Conservation (phyloP, 1,140 invertebrate genomes). For the Bombus terrestris region DNA sequence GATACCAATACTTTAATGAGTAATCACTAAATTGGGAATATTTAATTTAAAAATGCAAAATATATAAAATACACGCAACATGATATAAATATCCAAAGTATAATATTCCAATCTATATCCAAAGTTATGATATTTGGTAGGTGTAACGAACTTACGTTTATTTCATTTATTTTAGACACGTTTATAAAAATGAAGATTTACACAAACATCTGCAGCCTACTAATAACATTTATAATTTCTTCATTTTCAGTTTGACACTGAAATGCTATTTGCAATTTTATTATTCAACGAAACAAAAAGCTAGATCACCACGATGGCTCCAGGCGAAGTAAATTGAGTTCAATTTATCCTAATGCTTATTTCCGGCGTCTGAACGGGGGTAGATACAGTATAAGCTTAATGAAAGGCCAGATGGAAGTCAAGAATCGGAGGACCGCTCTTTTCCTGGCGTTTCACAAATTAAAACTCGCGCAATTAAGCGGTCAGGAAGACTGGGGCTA, state of each 20-base stretch:
- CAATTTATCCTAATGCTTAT: constrained; percentile 53
- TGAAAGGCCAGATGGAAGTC: constrained; percentile 51
- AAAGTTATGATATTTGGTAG: background rate
- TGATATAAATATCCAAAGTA: background rate
- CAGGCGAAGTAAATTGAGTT: constrained; percentile 22
- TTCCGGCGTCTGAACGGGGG: constrained; percentile 25
- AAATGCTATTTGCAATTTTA: background rate
- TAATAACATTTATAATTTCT: no score
- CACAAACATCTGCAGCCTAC: no score
- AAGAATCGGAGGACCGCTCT: constrained; percentile 41
- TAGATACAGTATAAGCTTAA: constrained; percentile 53
- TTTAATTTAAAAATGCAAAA: background rate
- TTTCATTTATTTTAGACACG: rapidly evolving
- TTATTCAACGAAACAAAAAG: background rate
- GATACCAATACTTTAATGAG: background rate
- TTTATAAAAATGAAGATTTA: background rate
- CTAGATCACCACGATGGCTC: no score
- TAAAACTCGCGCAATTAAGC: constrained; percentile 78
- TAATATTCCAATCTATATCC: no score
- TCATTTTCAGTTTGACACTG: no score
- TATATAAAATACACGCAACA: background rate
- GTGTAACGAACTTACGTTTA: background rate
- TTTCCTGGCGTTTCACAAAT: constrained; percentile 73
- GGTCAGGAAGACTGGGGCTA: constrained; percentile 45
- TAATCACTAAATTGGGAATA: background rate